Conservation (phyloP, 2,797 vertebrate species). For the Gymnothorax reevesii region DNA sequence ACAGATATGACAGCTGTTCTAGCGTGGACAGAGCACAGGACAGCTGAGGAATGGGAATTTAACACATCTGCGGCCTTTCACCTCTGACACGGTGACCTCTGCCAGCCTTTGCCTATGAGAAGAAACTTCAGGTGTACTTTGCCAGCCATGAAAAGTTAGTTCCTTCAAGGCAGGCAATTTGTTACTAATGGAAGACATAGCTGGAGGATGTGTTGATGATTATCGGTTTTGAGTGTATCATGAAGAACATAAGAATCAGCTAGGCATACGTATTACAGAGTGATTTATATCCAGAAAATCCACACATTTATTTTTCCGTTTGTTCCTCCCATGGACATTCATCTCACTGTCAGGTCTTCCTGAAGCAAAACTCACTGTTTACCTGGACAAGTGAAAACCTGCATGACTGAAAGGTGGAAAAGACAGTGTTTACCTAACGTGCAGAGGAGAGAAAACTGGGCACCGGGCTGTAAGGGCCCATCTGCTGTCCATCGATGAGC, state of each 20-base stretch:
- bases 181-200: neutral
- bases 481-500: neutral
- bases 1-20: neutral
- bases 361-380: slow-evolving; percentile 35
- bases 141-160: neutral
- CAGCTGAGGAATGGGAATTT: neutral
- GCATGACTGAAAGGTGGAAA: slow-evolving; percentile 45
- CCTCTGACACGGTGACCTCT: neutral
- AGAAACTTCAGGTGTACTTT: neutral
- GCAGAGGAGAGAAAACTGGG: slow-evolving; percentile 33
- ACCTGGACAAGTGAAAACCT: slow-evolving; percentile 58
- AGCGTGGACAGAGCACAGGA: neutral
- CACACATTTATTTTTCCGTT: neutral
- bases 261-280: neutral
- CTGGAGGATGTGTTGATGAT: neutral
- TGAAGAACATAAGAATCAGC: slow-evolving; percentile 16
- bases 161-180: neutral
- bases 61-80: neutral
- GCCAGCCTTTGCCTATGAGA: neutral
- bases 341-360: slow-evolving; percentile 30
- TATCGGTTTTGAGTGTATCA: slow-evolving; percentile 20
- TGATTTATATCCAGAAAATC: slow-evolving; percentile 23
- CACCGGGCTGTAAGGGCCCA: slow-evolving; percentile 34
- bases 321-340: neutral
- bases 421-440: slow-evolving; percentile 43